phyloP scores from a whole-genome alignment of 2,888 invertebrate species.

The Caenorhabditis sulstoni region DNA sequence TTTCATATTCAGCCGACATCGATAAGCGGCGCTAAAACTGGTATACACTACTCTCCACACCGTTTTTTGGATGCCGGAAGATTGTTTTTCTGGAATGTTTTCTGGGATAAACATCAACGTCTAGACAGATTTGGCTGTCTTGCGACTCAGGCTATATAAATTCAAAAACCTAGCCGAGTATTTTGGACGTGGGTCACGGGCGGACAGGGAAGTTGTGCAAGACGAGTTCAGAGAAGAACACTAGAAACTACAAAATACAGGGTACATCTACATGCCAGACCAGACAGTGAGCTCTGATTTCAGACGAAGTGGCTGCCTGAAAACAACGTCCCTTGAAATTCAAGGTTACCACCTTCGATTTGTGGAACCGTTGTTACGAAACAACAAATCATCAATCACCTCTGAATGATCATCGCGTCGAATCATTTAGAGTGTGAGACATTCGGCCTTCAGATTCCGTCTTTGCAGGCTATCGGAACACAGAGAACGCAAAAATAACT shows the following conservation, averaged over 20 bases:
- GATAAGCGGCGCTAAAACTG: slow-evolving; percentile 2
- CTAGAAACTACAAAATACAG: background rate
- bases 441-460: too few relatives aligned
- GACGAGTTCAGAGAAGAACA: slow-evolving; percentile 5
- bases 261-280: background rate
- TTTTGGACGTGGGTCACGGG: background rate
- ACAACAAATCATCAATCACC: background rate
- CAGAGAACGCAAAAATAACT: slow-evolving; percentile 13
- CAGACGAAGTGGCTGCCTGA: too few relatives aligned
- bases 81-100: slow-evolving; percentile 35
- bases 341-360: background rate
- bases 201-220: background rate
- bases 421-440: too few relatives aligned
- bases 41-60: background rate
- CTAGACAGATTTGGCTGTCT: slow-evolving; percentile 47
- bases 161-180: background rate
- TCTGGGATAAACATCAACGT: slow-evolving; percentile 9
- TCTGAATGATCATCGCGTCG: background rate
- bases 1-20: background rate
- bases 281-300: slow-evolving; percentile 8
- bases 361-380: background rate
- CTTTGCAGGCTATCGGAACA: background rate
- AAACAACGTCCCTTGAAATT: background rate
- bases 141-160: slow-evolving; percentile 4
- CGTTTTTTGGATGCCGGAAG: background rate